Evolutionary conservation across 2,888 invertebrate species (phyloP), one percentile per base, ranked within the genome.

Genomic region (Apodemia mormo): DNA sequence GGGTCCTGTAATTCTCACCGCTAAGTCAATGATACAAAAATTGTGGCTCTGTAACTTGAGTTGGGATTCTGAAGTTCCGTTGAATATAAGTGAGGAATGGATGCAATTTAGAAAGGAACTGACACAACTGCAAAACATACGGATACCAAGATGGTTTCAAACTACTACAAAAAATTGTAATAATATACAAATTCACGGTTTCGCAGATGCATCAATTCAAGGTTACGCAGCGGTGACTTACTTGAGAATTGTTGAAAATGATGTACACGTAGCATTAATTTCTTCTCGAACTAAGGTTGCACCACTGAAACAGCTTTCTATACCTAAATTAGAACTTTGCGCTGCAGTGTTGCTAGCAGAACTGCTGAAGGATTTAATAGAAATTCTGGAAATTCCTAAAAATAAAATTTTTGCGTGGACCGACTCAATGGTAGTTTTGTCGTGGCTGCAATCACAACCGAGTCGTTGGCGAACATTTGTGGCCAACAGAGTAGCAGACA

Each of bases 251-350:
- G 40, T 68, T 33, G 54, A 54, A 54, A 29, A 68, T n/a, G 58
- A 30, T 54, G 52, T 52, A 52, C 52, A 52, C 10, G 52, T n/a
- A n/a, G n/a, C 54, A 12, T 22, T 54, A 7, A 54, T 54, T 54
- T 12, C 54, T n/a, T 14, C 54, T 54, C 1, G n/a, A n/a, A 54
- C 1, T 1, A 77, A 71, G 45, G 77, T 79, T 10, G 75, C 77
- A 0, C n/a, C 77, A 7, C 40, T 77, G 2, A 78, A 77, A 70
- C 74, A 76, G 68, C 22, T 77, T 9, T 70, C 75, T 4, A 64
- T 78, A 10, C 78, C 77, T 6, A 70, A 69, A 29, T 65, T 78
- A 2, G 77, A 79, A 52, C 71, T 78, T 0, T 77, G 77, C 67
- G 78, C 69, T 1, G 77, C 78, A 9, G 70, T 73, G 9, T 54